Conservation (phyloP, 1,140 invertebrate genomes). For the Apis dorsata region DNA sequence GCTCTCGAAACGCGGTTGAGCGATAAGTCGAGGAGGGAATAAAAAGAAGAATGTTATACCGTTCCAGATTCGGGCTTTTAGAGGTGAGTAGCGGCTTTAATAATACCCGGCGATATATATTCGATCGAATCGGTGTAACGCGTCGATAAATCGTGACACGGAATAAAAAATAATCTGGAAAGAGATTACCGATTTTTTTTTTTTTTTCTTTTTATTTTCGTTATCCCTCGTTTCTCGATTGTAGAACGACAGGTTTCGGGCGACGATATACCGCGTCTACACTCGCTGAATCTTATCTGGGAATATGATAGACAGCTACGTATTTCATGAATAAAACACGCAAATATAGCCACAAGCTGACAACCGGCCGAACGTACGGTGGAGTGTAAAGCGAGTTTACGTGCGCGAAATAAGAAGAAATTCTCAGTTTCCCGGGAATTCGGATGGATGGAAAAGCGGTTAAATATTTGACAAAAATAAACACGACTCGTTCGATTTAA, state of each 20-base stretch:
- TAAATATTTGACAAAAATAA: neutral
- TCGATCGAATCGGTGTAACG: neutral
- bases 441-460: neutral
- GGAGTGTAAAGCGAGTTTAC: conserved; percentile 33
- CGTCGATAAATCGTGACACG: neutral
- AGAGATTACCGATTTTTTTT: too few species aligned
- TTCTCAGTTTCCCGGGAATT: neutral
- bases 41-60: neutral
- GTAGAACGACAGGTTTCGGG: conserved; percentile 42
- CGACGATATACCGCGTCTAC: conserved; percentile 46
- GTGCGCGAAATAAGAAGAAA: conserved; percentile 48
- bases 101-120: neutral
- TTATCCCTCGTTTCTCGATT: conserved; percentile 34
- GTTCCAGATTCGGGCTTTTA: neutral
- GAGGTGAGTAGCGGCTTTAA: neutral
- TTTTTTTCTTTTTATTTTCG: conserved; percentile 13
- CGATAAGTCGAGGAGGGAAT: neutral
- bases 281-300: conserved; percentile 59
- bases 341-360: conserved; percentile 60
- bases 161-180: conserved; percentile 1
- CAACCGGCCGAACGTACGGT: conserved; percentile 31
- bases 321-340: conserved; percentile 71
- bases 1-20: neutral
- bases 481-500: neutral
- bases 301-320: conserved; percentile 62